A percentile compares a stretch with the other conserved stretches of the same genome.
These are phyloP conservation scores for Xestia rhomboidea DNA, from an alignment of 2,888 invertebrate species.

Conservation along the genomic window DNA sequence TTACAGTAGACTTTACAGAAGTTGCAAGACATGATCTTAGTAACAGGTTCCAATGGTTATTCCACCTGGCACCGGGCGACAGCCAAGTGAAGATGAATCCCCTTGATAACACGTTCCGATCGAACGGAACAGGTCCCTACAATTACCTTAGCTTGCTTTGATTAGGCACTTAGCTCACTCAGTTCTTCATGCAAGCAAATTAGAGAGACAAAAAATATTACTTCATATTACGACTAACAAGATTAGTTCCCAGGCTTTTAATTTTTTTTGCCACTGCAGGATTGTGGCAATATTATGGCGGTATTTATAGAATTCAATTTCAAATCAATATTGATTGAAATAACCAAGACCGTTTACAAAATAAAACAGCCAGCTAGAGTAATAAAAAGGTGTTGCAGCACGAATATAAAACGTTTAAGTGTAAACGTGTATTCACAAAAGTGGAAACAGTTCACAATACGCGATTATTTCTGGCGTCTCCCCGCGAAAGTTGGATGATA, in stretches of 20 bases:
- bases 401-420: constrained; percentile 39
- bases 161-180: constrained; percentile 48
- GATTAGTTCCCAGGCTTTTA: constrained; percentile 49
- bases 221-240: constrained; percentile 41
- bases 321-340: constrained; percentile 35
- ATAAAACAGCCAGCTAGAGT: constrained; percentile 23
- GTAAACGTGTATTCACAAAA: constrained; percentile 44
- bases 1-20: not conserved
- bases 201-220: constrained; percentile 43
- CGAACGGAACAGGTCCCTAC: constrained; percentile 36
- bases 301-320: constrained; percentile 24
- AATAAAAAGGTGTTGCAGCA: constrained; percentile 33
- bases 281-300: not conserved
- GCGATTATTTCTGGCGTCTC: constrained; percentile 65
- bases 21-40: not conserved
- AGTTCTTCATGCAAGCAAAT: constrained; percentile 47
- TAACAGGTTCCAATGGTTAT: constrained; percentile 18
- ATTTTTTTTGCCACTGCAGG: constrained; percentile 35
- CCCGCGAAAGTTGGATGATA: constrained; percentile 79
- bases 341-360: constrained; percentile 12
- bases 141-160: constrained; percentile 33
- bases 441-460: constrained; percentile 59
- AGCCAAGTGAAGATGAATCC: constrained; percentile 25
- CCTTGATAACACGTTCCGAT: constrained; percentile 36
- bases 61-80: constrained; percentile 3